Evolutionary conservation across 2,888 invertebrate genomes (phyloP).

Genomic region (Amiota minor): DNA sequence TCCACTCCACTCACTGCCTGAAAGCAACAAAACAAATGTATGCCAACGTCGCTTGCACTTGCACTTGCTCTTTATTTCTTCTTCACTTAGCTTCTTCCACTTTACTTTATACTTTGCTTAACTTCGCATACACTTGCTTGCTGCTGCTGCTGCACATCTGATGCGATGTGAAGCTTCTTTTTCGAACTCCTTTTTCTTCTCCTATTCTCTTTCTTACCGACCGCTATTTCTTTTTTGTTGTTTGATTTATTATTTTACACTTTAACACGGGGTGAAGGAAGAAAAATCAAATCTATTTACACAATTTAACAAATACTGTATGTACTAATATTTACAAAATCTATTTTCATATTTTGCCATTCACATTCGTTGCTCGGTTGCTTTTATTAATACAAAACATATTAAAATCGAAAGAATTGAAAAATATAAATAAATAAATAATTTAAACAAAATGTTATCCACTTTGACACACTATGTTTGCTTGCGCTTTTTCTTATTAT

Average conservation of each 20-base stretch:
- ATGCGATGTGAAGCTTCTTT: background rate
- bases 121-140: background rate
- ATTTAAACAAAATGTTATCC: background rate
- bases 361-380: background rate
- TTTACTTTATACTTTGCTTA: background rate
- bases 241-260: background rate
- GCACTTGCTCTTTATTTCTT: constrained; percentile 6
- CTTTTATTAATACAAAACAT: constrained; percentile 7
- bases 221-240: background rate
- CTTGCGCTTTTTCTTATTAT: background rate
- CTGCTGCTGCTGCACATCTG: too few species aligned
- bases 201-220: background rate
- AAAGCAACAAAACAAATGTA: background rate
- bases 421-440: background rate
- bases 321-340: background rate
- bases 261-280: too few species aligned
- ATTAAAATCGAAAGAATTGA: background rate
- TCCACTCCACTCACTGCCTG: background rate
- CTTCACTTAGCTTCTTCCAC: background rate
- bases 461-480: background rate
- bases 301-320: constrained; percentile 5
- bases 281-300: background rate
- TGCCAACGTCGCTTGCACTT: background rate
- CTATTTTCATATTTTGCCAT: background rate
- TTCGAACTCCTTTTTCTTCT: background rate